phyloP scores from a whole-genome alignment of 2,113 vertebrate species.

The Calyptommatus sinebrachiatus region DNA sequence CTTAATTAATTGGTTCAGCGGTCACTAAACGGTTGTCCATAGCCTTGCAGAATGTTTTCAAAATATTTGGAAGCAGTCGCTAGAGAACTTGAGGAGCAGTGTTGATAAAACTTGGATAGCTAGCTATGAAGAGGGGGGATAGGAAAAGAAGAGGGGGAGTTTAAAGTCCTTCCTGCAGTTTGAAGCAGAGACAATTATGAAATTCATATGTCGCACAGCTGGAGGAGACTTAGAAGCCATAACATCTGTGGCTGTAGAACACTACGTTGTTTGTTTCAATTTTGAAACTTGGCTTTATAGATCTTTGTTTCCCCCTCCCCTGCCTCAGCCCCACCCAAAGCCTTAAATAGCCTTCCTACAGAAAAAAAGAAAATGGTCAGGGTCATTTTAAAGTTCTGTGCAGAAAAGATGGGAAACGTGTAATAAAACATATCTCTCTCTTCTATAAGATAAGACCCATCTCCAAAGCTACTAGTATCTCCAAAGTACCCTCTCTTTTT shows the following conservation, averaged over 20 bases:
- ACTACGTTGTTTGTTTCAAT: background rate
- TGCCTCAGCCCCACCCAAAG: background rate
- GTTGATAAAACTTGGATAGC: background rate
- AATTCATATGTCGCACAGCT: constrained; percentile 22
- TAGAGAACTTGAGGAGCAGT: background rate
- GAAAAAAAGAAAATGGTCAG: background rate
- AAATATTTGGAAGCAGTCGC: background rate
- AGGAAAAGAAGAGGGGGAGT: background rate
- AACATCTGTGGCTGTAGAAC: constrained; percentile 19
- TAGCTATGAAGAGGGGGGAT: constrained; percentile 19
- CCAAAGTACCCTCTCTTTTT: background rate
- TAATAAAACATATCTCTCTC: background rate
- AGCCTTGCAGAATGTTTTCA: constrained; percentile 12
- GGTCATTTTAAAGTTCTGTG: background rate
- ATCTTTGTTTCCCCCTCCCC: background rate
- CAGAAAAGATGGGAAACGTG: background rate
- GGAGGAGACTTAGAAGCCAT: background rate
- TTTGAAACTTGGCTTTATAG: background rate
- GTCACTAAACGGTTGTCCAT: background rate
- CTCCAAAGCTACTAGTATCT: too few relatives aligned
- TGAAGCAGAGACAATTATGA: constrained; percentile 14
- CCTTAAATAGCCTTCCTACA: background rate
- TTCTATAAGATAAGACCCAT: too few relatives aligned
- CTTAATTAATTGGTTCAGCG: background rate
- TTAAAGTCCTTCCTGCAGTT: background rate